Conservation (phyloP, 2,888 invertebrate genomes). For the Lasioglossum morio region DNA sequence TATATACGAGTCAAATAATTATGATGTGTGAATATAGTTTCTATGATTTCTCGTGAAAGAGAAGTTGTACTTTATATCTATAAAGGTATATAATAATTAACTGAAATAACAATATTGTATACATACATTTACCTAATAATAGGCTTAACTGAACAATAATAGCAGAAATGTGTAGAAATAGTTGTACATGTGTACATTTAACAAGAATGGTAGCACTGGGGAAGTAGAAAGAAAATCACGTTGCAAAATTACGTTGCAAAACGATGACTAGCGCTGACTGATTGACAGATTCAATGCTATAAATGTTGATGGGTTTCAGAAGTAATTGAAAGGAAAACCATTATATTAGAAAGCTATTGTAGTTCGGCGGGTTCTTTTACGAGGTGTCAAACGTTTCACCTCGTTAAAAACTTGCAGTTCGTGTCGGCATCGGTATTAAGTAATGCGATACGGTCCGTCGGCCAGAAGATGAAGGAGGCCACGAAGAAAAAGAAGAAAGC, state of each 20-base stretch:
- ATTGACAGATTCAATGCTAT: conserved; percentile 43
- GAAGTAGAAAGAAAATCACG: background rate
- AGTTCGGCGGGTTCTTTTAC: conserved; percentile 61
- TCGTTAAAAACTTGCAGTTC: conserved; percentile 72
- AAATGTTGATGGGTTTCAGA: conserved; percentile 57
- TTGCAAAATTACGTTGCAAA: background rate
- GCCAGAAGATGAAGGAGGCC: conserved; percentile 57
- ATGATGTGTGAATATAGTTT: no score
- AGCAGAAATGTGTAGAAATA: no score
- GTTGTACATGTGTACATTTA: background rate
- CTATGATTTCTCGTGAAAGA: no score
- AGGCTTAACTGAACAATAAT: no score
- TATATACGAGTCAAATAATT: no score
- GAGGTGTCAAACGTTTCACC: conserved; percentile 74
- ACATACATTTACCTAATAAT: no score
- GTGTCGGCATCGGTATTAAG: conserved; percentile 72
- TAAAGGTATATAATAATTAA: no score
- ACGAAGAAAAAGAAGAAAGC: conserved; percentile 20
- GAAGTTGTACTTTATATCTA: no score
- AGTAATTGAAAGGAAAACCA: conserved; percentile 56
- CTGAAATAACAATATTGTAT: no score
- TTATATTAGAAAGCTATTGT: conserved; percentile 45
- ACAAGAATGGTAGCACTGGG: background rate
- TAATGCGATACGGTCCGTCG: conserved; percentile 69
- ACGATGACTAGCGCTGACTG: conserved; percentile 15